phyloP scores from a whole-genome alignment of 1,140 invertebrate genomes.

The Trachymyrmex cornetzi region DNA sequence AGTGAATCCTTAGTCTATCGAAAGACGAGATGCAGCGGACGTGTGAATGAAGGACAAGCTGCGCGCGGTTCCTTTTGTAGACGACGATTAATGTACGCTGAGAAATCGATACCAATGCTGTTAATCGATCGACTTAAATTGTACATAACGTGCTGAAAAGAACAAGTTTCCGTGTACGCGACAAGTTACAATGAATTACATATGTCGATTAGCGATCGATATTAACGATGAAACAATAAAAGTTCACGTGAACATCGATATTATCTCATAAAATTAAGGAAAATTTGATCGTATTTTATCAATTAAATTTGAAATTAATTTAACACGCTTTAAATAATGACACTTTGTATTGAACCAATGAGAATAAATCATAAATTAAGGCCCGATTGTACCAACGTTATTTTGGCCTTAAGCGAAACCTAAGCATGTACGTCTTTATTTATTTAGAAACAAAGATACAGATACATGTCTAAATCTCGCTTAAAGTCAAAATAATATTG shows the following conservation, averaged over 20 bases:
- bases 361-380: too few relatives aligned
- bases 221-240: not conserved
- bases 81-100: not conserved
- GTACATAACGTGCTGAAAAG: not conserved
- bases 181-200: slow-evolving; percentile 7
- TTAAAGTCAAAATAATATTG: too few relatives aligned
- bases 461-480: too few relatives aligned
- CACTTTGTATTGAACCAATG: too few relatives aligned
- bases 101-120: not conserved
- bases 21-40: slow-evolving; percentile 25
- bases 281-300: not conserved
- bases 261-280: not conserved
- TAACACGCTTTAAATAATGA: not conserved
- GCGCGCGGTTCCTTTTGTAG: not conserved
- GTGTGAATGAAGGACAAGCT: slow-evolving; percentile 35
- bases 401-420: too few relatives aligned
- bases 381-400: too few relatives aligned
- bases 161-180: not conserved
- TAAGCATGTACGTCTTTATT: too few relatives aligned
- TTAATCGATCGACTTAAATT: slow-evolving; percentile 27
- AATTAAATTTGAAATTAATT: not conserved
- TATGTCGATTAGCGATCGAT: not conserved
- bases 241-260: not conserved
- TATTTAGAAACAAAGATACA: too few relatives aligned
- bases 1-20: slow-evolving; percentile 3